Base-by-base conservation (phyloP, 2,888 invertebrate species). In the Didymodactylos carnosus region DNA sequence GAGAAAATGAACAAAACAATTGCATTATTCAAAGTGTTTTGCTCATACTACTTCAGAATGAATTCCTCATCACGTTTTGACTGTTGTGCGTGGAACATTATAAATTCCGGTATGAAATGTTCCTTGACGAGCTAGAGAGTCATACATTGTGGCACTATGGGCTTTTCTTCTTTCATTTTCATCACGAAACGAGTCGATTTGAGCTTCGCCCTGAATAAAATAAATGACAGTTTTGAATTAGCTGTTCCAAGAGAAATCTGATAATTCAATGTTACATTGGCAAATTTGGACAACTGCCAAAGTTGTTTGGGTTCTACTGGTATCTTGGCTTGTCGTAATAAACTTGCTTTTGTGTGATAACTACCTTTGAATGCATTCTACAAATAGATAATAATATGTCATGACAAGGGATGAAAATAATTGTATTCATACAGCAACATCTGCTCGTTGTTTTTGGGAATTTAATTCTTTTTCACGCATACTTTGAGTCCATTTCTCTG, bases 301-400 rank as follows among this genome's bases (percentile, higher is more conserved):
- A 74, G 41, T 6, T 71, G 74, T 39, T 74, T 74, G 16, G 71
- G 71, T 43, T 74, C 74, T n/a, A 73, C 73, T 8, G 73, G 73
- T 39, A 73, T 70, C 53, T 73, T 73, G 25, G 70, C 73, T 27
- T 73, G 70, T 51, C 70, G 70, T 14, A 73, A 29, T 39, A 70
- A 69, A 27, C 70, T 70, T 39, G 73, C 40, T 71, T 73, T 73
- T 19, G 73, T 73, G 29, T 73, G 73, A 29, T 73, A 73, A 11
- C 62, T 69, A 29, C 72, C 72, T 11, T 43, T 69, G 4, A 72
- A 62, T 19, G 73, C 49, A 70, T 70, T 73, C 35, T 69, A 39
- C 10, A n/a, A 40, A 1, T 3, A 16, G 7, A 5, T 29, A 5
- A 39, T 13, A n/a, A 40, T 4, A 39, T 29, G 23, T 29, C 16